Evolutionary conservation across 2,888 invertebrate species (phyloP).

Genomic region (Hemistola chrysoprasaria): DNA sequence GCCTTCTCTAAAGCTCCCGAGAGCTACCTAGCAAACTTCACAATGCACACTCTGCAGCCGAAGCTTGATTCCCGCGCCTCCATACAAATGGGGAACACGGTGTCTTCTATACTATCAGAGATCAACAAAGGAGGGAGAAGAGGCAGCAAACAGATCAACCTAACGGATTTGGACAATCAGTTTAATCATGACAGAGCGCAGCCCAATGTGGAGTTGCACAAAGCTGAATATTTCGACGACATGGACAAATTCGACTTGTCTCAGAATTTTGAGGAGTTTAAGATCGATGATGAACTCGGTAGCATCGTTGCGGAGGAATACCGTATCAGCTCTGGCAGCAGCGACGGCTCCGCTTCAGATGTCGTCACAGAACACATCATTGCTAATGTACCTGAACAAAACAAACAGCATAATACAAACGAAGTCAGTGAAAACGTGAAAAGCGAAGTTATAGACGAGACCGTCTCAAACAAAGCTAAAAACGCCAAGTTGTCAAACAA

Average conservation of each 20-base stretch:
- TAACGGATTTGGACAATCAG: slow-evolving; percentile 71
- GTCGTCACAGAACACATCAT: slow-evolving; percentile 65
- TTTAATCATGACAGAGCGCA: slow-evolving; percentile 61
- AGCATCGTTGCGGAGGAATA: slow-evolving; percentile 77
- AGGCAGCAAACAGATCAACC: slow-evolving; percentile 67
- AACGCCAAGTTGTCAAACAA: slow-evolving; percentile 78
- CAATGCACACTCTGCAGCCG: slow-evolving; percentile 67
- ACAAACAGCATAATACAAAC: slow-evolving; percentile 48
- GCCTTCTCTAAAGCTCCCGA: slow-evolving; percentile 60
- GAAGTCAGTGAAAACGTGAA: slow-evolving; percentile 48
- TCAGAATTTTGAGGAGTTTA: slow-evolving; percentile 91
- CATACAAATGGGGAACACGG: slow-evolving; percentile 83
- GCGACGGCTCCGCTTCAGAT: slow-evolving; percentile 72
- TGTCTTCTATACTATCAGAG: slow-evolving; percentile 83
- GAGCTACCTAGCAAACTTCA: slow-evolving; percentile 67
- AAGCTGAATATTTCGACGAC: slow-evolving; percentile 74
- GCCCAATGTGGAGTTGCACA: slow-evolving; percentile 57
- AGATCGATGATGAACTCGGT: slow-evolving; percentile 87
- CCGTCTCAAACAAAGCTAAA: slow-evolving; percentile 54
- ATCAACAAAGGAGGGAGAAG: slow-evolving; percentile 78
- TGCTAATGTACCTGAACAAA: slow-evolving; percentile 61
- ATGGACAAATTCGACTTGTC: slow-evolving; percentile 86
- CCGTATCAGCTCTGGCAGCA: slow-evolving; percentile 77
- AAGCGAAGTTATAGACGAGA: slow-evolving; percentile 60
- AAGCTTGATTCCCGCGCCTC: slow-evolving; percentile 78